Base-by-base conservation (phyloP, 1,140 invertebrate species). In the Spodoptera frugiperda region DNA sequence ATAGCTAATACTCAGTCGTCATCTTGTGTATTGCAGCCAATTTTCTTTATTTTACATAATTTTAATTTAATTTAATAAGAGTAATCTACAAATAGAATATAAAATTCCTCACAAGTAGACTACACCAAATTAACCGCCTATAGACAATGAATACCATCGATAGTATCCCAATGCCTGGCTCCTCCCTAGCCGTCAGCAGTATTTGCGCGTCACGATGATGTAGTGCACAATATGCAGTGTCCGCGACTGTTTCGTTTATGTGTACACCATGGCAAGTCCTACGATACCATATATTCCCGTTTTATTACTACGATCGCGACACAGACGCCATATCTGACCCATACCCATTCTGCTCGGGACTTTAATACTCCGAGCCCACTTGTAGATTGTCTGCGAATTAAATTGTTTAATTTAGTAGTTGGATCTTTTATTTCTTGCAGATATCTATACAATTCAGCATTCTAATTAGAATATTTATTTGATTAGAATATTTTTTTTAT, bases 181-280 rank as follows among this genome's bases (percentile, higher is more conserved):
- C 77, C 82, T 57, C 81, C 81, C 59, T 81, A 73, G 77, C 79
- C 82, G 84, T 84, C 72, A 79, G 70, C 78, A 78, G 76, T 80
- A 74, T 74, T 80, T 71, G 76, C 79, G 67, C 61, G 75, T 78
- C 71, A 73, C 59, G 75, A 67, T 90, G 88, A 90, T 86, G 83
- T 82, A 88, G 80, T 85, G 86, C 83, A 78, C 76, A 78, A 78
- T 81, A 81, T 81, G 72, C 65, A 49, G 33, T 46, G 48, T 68
- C 61, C 76, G 44, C 75, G 61, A 73, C 71, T 73, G 55, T 73
- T 48, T 55, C 21, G 68, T 68, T 68, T 53, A 68, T 46, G 33
- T 59, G 46, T 73, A 51, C 55, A 10, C 10, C 61, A 8, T 65
- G 49, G 21, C 61, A 15, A 49, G 63, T 25, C 49, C 39, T 67